Percentiles rank a stretch among this genome's conserved stretches.
phyloP scores from a whole-genome alignment of 2,113 vertebrate genomes.

The Dromas ardeola region DNA sequence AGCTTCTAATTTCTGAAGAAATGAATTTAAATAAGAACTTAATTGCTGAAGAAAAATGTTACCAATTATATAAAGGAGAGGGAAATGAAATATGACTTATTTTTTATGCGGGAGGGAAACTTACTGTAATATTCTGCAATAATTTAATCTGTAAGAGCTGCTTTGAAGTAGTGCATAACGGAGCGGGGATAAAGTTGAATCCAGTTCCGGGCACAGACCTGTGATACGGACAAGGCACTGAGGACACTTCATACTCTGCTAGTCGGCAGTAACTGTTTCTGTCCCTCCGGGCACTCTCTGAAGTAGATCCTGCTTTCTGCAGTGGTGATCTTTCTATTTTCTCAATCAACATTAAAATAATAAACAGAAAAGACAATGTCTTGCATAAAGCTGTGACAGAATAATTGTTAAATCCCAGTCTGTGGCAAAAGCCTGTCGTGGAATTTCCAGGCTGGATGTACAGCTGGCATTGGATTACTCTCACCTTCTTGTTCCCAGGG shows the following conservation, averaged over 20 bases:
- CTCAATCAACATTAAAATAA: neutral
- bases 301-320: neutral
- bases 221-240: neutral
- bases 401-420: accelerated
- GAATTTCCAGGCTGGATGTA: neutral
- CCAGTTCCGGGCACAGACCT: no score
- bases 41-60: conserved; percentile 5
- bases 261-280: neutral
- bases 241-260: accelerated
- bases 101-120: neutral
- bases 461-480: neutral
- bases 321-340: neutral
- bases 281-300: neutral
- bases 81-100: neutral
- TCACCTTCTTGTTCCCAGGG: neutral
- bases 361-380: neutral
- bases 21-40: neutral
- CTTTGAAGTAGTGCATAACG: neutral
- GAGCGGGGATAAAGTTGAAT: neutral
- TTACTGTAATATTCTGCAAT: neutral
- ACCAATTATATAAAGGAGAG: neutral
- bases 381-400: neutral
- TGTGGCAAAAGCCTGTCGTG: accelerated
- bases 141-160: neutral
- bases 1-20: neutral